Evolutionary conservation across 2,888 invertebrate genomes (phyloP), one percentile per base, ranked within the genome.

Genomic region (Eupithecia subfuscata): DNA sequence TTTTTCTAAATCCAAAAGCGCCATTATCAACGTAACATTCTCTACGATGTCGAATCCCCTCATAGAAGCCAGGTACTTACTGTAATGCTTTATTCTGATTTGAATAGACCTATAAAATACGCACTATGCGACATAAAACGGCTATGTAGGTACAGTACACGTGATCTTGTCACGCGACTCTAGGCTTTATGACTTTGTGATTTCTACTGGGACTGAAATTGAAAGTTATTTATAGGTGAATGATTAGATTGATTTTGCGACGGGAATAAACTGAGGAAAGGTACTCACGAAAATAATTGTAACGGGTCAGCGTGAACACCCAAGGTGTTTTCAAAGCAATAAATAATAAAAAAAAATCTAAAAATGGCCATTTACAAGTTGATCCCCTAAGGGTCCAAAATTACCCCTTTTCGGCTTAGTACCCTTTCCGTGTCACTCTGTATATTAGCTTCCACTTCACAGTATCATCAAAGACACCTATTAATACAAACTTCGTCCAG

Each of bases 41-140:
- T 67, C 65, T 67, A n/a, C 65, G 40, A 67, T 5, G 12, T 37
- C 12, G 34, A 67, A 40, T 67, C 34, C 30, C 37, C 43, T 22
- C 30, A 7, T 40, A 71, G 71, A 73, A 76, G 34, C 34, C 70
- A 70, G 16, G 73, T 73, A 73, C 75, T 70, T 75, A 75, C 74
- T 74, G 71, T 75, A 79, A 75, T 74, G 76, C 74, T 75, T 72
- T 78, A 79, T 78, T 78, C 76, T 71, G 75, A 77, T 80, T 80
- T 76, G 78, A 79, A 81, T 78, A 71, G 71, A 67, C 30, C 64
- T 73, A 75, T 81, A 81, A 81, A 81, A 78, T 79, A 78, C 73
- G 77, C 79, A 78, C 81, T 76, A 75, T 75, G 67, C 73, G 56
- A 70, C 76, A 70, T 80, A 74, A 79, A 76, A 72, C 60, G 75